Base-by-base conservation (phyloP, 2,113 vertebrate species). In the Tursiops truncatus region DNA sequence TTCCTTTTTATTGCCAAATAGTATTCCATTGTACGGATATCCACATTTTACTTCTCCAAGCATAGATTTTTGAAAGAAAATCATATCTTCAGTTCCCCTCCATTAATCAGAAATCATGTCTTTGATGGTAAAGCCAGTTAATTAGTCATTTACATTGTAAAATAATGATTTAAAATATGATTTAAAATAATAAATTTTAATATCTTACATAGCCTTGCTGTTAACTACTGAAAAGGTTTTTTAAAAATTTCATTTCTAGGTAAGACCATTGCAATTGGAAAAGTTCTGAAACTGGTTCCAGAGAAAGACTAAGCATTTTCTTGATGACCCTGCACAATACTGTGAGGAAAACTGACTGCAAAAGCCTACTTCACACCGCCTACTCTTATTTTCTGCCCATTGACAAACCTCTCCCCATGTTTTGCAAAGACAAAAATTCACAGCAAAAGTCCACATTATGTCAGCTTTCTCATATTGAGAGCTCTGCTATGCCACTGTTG, bases 381-480 rank as follows among this genome's bases (percentile, higher is more conserved):
- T 98, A 98, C 98, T 98, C 97, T 99, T 99, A 98, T 99, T 99
- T 99, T 99, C 99, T 98, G 99, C 99, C 99, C 99, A 99, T 99
- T 98, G 98, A 99, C 98, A 98, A 99, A 98, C 96, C 98, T 97
- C 98, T 99, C 98, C 99, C 99, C 98, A 98, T 98, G 96, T 98
- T 99, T 99, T 99, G 98, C 98, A 99, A 99, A 98, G 98, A 98
- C 96, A 98, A 98, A 58, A 98, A 98, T 98, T 98, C 98, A 99
- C 98, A 99, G 98, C 98, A 99, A 98, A 99, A 99, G 99, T 99
- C 99, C 99, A 99, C 99, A 99, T 99, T 98, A 99, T 99, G 99
- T 99, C 99, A 99, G 99, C 99, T 99, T 99, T 99, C 99, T 99
- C 99, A 99, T 99, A 99, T 99, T 99, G 99, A 99, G 99, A 99